Percentiles rank a stretch among this genome's conserved stretches.
Conservation (phyloP, 2,113 vertebrate species). For the Chroicocephalus ridibundus region DNA sequence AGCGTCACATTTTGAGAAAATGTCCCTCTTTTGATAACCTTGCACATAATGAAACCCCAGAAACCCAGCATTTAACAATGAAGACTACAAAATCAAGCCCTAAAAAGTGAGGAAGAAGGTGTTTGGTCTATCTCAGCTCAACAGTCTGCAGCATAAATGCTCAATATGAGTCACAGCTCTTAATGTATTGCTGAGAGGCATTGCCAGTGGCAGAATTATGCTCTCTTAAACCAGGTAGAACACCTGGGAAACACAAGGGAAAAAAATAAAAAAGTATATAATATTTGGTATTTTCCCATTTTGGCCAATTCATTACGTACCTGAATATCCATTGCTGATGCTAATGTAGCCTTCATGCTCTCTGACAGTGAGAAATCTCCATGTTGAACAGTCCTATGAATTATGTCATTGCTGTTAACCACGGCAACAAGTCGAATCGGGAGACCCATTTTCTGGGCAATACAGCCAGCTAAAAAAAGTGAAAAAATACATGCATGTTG, state of each 20-base stretch:
- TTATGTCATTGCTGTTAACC: slow-evolving; percentile 89
- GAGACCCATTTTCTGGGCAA: slow-evolving; percentile 83
- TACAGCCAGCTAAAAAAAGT: slow-evolving; percentile 74
- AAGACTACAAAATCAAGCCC: background rate
- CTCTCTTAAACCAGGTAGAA: background rate
- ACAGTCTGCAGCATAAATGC: background rate
- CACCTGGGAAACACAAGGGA: background rate
- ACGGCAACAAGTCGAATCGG: slow-evolving; percentile 82
- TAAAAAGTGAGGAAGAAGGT: background rate
- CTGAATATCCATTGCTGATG: slow-evolving; percentile 95
- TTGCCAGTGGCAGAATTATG: background rate
- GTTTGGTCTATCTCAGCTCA: background rate
- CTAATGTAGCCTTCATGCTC: slow-evolving; percentile 76
- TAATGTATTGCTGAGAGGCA: background rate
- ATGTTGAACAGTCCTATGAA: slow-evolving; percentile 79
- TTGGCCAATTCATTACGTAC: slow-evolving; percentile 57
- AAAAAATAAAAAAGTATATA: background rate
- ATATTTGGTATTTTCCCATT: background rate
- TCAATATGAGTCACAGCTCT: background rate
- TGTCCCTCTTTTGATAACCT: background rate
- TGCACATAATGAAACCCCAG: background rate
- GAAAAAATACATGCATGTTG: background rate
- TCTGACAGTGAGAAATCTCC: slow-evolving; percentile 87
- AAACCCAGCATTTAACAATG: background rate
- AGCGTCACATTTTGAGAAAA: background rate